Base-by-base conservation (phyloP, 2,888 invertebrate genomes). In the Gastrophysa polygoni region DNA sequence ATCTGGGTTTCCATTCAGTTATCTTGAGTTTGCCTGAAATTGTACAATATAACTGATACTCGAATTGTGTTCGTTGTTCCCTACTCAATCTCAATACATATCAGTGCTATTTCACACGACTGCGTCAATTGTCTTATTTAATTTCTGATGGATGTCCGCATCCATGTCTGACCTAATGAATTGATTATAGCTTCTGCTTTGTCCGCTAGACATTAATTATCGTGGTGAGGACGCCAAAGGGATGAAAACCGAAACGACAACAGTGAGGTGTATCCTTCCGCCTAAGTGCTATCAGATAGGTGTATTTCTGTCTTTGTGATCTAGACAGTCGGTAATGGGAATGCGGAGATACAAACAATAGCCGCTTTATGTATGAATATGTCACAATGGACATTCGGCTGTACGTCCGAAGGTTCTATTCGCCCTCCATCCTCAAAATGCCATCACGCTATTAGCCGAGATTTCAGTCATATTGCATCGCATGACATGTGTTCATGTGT, bases 281-380 rank as follows among this genome's bases (percentile, higher is more conserved):
- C 29, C 43, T 44, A 55, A 48, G 54, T 61, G 52, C 61, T 57
- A 64, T 64, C 64, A 57, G 66, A 64, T 64, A 32, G 29, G 29
- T 32, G 29, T 8, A 64, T 61, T 64, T 61, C 61, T 57, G 72
- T 70, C 68, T 72, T 75, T 71, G 70, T 74, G 73, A 74, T 74
- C 70, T 70, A 51, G 70, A 69, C 72, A 70, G 29, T 32, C 29
- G 29, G 29, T 71, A 74, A 74, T 75, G 70, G 71, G 57, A 66
- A 63, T 66, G 69, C 69, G 70, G 68, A 71, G 69, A 71, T 67
- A 69, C 71, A 69, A 73, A 76, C 76, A 76, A 76, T 74, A 71
- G 72, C 68, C 51, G 68, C 73, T 75, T 6, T 32, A 10, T 32
- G 29, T 32, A 32, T 32, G 24, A 8, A 73, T 75, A 76, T 76